Conservation (phyloP, 2,797 vertebrate genomes). For the Gila robusta region DNA sequence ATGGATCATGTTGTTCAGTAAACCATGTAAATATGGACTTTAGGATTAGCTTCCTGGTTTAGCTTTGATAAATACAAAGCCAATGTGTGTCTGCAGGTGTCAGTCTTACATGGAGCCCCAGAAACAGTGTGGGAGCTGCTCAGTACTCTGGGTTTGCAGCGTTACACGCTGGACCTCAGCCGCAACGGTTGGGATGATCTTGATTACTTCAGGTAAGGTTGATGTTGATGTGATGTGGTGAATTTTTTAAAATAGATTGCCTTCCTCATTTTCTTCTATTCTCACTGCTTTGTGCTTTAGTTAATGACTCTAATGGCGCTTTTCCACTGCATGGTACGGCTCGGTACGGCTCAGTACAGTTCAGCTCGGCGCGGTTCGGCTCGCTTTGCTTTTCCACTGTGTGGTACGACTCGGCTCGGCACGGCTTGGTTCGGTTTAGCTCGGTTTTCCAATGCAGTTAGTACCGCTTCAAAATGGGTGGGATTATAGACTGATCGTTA, state of each 20-base stretch:
- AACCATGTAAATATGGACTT: neutral
- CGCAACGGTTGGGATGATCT: slow-evolving; percentile 85
- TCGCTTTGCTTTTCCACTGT: too few species aligned
- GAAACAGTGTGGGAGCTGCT: slow-evolving; percentile 83
- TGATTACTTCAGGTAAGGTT: slow-evolving; percentile 82
- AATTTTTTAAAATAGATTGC: neutral
- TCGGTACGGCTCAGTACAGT: too few species aligned
- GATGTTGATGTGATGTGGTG: neutral
- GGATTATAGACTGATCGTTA: too few species aligned
- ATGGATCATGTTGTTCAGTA: neutral
- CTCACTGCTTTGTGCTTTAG: neutral
- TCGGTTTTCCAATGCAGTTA: too few species aligned
- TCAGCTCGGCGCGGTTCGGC: too few species aligned
- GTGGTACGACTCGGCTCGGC: too few species aligned
- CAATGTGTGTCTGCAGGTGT: slow-evolving; percentile 68
- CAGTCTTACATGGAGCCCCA: slow-evolving; percentile 77
- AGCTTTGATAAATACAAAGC: neutral
- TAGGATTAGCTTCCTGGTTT: neutral
- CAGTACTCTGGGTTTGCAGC: slow-evolving; percentile 79
- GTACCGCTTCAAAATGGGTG: too few species aligned
- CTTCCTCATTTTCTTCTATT: neutral
- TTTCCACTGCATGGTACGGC: too few species aligned
- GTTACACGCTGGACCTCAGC: slow-evolving; percentile 81
- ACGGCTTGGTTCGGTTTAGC: too few species aligned
- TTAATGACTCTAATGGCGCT: neutral